Conservation (phyloP, 2,113 vertebrate genomes). For the Sterrhoptilus dennistouni region DNA sequence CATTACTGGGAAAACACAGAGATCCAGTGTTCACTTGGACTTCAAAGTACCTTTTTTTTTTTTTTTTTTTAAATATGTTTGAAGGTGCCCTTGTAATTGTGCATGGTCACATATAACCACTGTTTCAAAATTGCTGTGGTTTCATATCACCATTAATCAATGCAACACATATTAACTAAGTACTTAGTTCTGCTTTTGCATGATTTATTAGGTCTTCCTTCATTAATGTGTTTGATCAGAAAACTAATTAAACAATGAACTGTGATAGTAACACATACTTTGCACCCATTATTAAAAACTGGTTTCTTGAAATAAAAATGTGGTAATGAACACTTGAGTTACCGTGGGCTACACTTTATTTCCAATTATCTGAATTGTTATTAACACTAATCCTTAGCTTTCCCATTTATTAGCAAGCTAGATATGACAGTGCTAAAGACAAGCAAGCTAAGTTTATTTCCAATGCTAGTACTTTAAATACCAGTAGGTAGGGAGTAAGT, state of each 20-base stretch:
- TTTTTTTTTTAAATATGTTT: background rate
- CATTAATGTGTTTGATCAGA: conserved; percentile 78
- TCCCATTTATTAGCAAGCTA: background rate
- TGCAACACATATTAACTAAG: conserved; percentile 74
- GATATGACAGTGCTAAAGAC: background rate
- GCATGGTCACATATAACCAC: background rate
- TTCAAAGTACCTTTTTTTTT: background rate
- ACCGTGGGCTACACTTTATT: background rate
- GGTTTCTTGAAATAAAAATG: conserved; percentile 59
- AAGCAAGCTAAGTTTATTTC: conserved; percentile 15
- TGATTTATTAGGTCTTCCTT: conserved; percentile 73
- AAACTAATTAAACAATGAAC: conserved; percentile 78
- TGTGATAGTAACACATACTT: conserved; percentile 58
- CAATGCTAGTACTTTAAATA: conserved; percentile 18
- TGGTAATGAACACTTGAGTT: conserved; percentile 52
- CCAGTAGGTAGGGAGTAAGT: background rate
- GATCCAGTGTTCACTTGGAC: background rate
- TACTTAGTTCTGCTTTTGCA: conserved; percentile 51
- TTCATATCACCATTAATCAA: conserved; percentile 69
- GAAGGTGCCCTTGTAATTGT: conserved; percentile 65
- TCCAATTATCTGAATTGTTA: conserved; percentile 51
- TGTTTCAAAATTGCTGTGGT: conserved; percentile 5
- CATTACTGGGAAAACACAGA: background rate
- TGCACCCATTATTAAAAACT: conserved; percentile 71
- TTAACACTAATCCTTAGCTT: conserved; percentile 39